Evolutionary conservation across 2,888 invertebrate species (phyloP), one percentile per base, ranked within the genome.

Genomic region (Xanthostigma xanthostigma): DNA sequence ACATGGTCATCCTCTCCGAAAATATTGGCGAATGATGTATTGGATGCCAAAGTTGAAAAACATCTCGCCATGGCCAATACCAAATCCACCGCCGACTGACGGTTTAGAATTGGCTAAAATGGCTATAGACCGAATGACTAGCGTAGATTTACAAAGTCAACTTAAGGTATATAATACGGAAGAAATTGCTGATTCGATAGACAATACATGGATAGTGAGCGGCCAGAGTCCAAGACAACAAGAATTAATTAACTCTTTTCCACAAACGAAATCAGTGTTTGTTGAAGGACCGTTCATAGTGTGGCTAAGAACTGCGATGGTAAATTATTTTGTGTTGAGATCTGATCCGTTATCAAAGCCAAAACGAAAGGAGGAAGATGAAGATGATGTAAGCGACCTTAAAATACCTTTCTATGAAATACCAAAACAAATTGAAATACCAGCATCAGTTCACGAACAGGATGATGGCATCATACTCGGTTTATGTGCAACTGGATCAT

Each of bases 21-120:
- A 84, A 59, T 84, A 74, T 59, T 82, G 84, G 82, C 71, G 85
- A 10, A 84, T 88, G 83, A 77, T 84, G 78, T 88, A 88, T 59
- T 88, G 87, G 88, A 82, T 86, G 82, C 94, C 96, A 0, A 98
- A 97, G 65, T 91, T 98, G 62, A 88, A 82, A 61, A 82, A 94
- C 62, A 65, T 85, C 1, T 88, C 87, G 48, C 95, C 95, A 1
- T 95, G 89, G 85, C 77, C 77, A 5, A 64, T 88, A 47, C 92
- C 91, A 0, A 74, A 79, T 45, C 76, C 81, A 1, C 62, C 89
- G n/a, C 92, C 95, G 0, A 71, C 74, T 54, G 86, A 90, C 59
- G 72, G 79, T 0, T 65, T 84, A 11, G 83, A 86, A 59, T 64
- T 95, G 44, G 94, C 94, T 0, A 78, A 77, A 61, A 60, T 92